These are phyloP conservation scores for Urocitellus parryii DNA, from an alignment of 2,113 vertebrate genomes.

Conservation along the genomic window DNA sequence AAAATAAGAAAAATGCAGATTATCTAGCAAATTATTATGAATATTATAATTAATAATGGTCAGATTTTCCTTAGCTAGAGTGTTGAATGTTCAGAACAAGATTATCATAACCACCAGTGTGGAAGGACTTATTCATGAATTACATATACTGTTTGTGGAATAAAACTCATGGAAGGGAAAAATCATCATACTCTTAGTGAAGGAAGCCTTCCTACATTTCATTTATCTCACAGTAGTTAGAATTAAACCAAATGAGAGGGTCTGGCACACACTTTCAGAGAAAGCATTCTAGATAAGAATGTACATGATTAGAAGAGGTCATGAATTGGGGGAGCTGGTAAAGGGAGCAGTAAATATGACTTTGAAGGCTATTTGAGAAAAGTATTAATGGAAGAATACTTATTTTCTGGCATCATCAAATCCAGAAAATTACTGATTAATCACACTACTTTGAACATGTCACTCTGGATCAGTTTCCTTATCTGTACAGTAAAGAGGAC, in stretches of 20 bases:
- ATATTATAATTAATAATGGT: constrained; percentile 11
- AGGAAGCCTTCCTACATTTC: constrained; percentile 15
- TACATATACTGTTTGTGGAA: background rate
- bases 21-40: background rate
- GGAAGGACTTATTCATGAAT: background rate
- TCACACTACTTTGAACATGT: background rate
- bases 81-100: constrained; percentile 34
- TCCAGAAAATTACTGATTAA: background rate
- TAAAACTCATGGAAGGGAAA: constrained; percentile 42
- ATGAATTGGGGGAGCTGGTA: background rate
- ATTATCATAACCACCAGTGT: background rate
- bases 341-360: background rate
- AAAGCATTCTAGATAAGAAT: background rate
- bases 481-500: background rate
- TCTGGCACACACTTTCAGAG: background rate
- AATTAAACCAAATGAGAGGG: background rate
- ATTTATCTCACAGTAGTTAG: background rate
- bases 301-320: background rate
- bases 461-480: background rate
- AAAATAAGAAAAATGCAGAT: constrained; percentile 15
- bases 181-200: background rate
- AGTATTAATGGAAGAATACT: background rate
- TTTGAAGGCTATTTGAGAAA: background rate
- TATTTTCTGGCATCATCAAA: background rate
- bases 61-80: background rate